A percentile compares a stretch with the other conserved stretches of the same genome.
phyloP scores from a whole-genome alignment of 2,888 invertebrate species.

The Yponomeuta sedellus region DNA sequence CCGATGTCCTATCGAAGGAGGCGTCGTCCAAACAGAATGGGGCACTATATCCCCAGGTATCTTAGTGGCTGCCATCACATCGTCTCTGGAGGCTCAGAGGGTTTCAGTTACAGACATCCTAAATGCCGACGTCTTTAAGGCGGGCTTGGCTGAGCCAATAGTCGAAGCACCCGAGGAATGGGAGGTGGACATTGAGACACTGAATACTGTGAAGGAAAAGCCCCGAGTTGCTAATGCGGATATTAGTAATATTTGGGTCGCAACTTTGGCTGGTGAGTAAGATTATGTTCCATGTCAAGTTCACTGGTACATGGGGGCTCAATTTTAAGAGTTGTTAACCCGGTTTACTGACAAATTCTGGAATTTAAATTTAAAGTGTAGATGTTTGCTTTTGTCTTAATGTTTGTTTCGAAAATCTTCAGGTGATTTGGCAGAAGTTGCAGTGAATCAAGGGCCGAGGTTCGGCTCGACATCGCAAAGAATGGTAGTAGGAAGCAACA shows the following conservation, averaged over 20 bases:
- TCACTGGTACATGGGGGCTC: no score
- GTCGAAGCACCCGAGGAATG: conserved; percentile 58
- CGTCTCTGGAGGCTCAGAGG: conserved; percentile 77
- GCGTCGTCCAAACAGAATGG: conserved; percentile 79
- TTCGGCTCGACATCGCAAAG: conserved; percentile 49
- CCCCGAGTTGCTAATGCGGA: conserved; percentile 29
- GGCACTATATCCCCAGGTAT: conserved; percentile 78
- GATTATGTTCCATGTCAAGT: no score
- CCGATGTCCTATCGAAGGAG: conserved; percentile 80
- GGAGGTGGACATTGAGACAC: conserved; percentile 50
- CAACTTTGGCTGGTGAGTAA: conserved; percentile 74
- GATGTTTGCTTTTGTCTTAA: no score
- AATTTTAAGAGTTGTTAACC: no score
- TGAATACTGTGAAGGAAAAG: conserved; percentile 30
- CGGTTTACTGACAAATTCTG: no score
- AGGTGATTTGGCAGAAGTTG: conserved; percentile 82
- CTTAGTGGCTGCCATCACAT: conserved; percentile 76
- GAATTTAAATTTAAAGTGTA: no score
- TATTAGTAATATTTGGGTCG: conserved; percentile 78
- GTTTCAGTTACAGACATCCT: conserved; percentile 69
- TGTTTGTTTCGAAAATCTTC: conserved; percentile 26
- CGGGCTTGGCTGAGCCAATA: conserved; percentile 54
- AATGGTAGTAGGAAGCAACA: conserved; percentile 72
- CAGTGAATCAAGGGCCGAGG: conserved; percentile 78
- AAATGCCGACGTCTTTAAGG: conserved; percentile 54